A percentile compares a stretch with the other conserved stretches of the same genome.
Conservation (phyloP, 2,113 vertebrate species). For the Tragelaphus strepsiceros region DNA sequence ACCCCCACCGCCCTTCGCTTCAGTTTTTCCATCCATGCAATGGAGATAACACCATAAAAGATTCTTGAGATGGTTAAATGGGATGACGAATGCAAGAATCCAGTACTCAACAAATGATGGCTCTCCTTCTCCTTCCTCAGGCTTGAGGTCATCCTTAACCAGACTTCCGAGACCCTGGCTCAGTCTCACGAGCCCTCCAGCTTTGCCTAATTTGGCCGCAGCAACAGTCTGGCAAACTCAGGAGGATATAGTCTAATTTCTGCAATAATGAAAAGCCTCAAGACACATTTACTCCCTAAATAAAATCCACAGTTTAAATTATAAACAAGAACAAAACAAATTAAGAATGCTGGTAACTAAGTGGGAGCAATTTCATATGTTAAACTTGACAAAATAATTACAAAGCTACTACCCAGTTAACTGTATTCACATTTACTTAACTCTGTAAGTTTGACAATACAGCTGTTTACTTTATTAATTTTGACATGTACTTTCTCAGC, state of each 20-base stretch:
- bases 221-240: not conserved
- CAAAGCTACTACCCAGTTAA: not conserved
- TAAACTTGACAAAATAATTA: conserved; percentile 51
- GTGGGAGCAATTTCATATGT: conserved; percentile 5
- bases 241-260: not conserved
- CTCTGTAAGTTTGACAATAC: not conserved
- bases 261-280: conserved; percentile 36
- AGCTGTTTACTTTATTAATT: not conserved
- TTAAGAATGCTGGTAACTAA: conserved; percentile 34
- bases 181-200: accelerated
- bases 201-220: not conserved
- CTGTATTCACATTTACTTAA: not conserved
- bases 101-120: not conserved
- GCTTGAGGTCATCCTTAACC: not conserved
- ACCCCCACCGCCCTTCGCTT: not conserved
- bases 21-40: not conserved
- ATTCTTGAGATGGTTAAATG: not conserved
- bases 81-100: accelerated
- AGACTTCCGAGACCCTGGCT: not conserved
- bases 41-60: not conserved
- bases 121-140: not conserved
- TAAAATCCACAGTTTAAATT: conserved; percentile 41
- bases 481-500: not conserved
- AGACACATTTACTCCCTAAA: conserved; percentile 22
- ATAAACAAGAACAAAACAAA: conserved; percentile 59